Base-by-base conservation (phyloP, 2,888 invertebrate genomes). In the Cantharis nigra region DNA sequence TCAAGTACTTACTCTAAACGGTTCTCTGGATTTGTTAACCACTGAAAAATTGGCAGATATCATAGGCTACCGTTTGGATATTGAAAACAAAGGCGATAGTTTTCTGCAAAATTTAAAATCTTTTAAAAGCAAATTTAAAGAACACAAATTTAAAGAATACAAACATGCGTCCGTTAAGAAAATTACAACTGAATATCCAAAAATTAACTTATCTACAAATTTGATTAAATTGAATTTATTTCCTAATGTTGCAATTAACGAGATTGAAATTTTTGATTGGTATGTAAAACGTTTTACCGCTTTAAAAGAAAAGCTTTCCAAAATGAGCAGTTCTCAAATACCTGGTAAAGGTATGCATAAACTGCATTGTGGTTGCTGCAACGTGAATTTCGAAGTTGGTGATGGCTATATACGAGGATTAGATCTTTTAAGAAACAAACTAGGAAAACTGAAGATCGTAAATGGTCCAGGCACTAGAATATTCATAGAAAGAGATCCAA, bases 81-180 rank as follows among this genome's bases (percentile, higher is more conserved):
- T n/a, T 49, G 7, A n/a, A 7, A 7, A 7, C 7, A 49, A 13
- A 0, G 1, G 1, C n/a, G 9, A n/a, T 0, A 2, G 0, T 49
- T 49, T 49, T n/a, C 49, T 9, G 2, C 5, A 7, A 49, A 49
- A 49, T 7, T 49, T 49, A 49, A 11, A 23, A 0, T n/a, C 3
- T 1, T 67, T 23, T 63, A 28, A 63, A 28, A 74, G 70, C 28
- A 20, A 30, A 30, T 30, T 30, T 10, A 30, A 70, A 30, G 16
- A 63, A 13, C 73, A 63, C 30, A 74, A 77, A 23, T 74, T 63
- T 62, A 77, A 77, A 26, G 67, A 71, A 20, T 75, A 77, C 26
- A 67, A 14, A 16, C 77, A 77, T 69, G 70, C 74, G 13, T 74
- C 77, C 0, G 49, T 77, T n/a, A 30, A 62, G 23, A 72, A 75